These are phyloP conservation scores for Athene cunicularia DNA, from an alignment of 2,113 vertebrate genomes.

Conservation along the genomic window DNA sequence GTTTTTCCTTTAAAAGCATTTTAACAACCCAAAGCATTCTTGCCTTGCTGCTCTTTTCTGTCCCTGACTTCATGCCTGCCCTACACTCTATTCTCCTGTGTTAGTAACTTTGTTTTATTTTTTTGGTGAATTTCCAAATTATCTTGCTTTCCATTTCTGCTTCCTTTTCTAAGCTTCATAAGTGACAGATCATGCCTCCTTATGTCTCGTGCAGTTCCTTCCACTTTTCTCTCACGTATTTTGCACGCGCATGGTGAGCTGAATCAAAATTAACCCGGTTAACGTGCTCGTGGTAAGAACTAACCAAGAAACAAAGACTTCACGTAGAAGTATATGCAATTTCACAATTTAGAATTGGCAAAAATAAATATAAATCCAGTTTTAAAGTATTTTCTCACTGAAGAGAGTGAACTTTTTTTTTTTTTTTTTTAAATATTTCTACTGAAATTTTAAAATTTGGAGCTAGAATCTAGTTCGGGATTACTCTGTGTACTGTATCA, in stretches of 20 bases:
- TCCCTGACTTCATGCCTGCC: background rate
- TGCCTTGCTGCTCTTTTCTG: background rate
- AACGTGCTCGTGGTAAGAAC: background rate
- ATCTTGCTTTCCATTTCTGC: background rate
- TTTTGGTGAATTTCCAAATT: background rate
- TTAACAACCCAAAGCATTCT: background rate
- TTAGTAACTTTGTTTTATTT: background rate
- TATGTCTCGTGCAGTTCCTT: background rate
- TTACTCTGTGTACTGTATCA: background rate
- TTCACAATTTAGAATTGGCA: background rate
- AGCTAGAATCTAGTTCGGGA: background rate
- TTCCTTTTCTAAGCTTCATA: background rate
- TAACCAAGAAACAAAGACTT: background rate
- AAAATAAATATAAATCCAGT: background rate
- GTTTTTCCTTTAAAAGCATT: background rate
- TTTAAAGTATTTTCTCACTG: background rate
- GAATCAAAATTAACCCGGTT: background rate
- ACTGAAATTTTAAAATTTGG: background rate
- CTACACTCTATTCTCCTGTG: background rate
- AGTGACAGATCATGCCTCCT: background rate
- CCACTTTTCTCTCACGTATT: background rate
- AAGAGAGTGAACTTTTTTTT: accelerated
- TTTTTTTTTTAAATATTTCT: too few species aligned
- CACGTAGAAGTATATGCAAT: background rate
- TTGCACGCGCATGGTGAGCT: background rate